A percentile compares a stretch with the other conserved stretches of the same genome.
phyloP scores from a whole-genome alignment of 2,113 vertebrate genomes.

The Perccottus glenii region DNA sequence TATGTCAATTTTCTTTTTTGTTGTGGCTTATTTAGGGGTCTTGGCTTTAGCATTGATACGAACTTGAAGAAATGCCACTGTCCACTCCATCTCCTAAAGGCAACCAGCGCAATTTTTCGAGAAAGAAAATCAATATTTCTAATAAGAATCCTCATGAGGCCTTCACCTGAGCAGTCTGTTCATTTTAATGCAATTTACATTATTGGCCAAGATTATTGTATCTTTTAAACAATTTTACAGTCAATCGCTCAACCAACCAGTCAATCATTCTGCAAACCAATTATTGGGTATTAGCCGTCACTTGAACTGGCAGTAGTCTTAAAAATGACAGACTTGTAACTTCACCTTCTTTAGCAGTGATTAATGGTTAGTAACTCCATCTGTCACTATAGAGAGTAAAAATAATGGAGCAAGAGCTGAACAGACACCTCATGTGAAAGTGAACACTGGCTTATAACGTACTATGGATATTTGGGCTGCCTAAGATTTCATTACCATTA shows the following conservation, averaged over 20 bases:
- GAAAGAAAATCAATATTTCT: slow-evolving; percentile 55
- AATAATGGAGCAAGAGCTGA: too few species aligned
- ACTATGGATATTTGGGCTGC: too few species aligned
- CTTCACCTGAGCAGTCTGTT: slow-evolving; percentile 21
- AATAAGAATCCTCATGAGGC: slow-evolving; percentile 34
- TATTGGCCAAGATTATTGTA: slow-evolving; percentile 5
- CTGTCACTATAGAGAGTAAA: too few species aligned
- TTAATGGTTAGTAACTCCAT: too few species aligned
- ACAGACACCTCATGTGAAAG: too few species aligned
- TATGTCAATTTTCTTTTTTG: slow-evolving; percentile 63
- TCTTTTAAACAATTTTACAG: slow-evolving; percentile 13
- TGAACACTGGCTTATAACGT: too few species aligned
- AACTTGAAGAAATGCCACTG: slow-evolving; percentile 18
- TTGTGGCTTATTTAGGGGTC: slow-evolving; percentile 49
- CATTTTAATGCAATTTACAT: slow-evolving; percentile 34
- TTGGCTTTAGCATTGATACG: slow-evolving; percentile 25
- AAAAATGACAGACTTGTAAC: too few species aligned
- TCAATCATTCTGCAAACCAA: slow-evolving; percentile 1
- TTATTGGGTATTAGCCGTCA: too few species aligned
- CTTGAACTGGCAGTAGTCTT: too few species aligned
- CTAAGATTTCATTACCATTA: too few species aligned
- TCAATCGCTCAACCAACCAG: background rate
- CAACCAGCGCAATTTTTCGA: slow-evolving; percentile 25
- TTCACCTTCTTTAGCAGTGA: too few species aligned
- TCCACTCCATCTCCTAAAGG: slow-evolving; percentile 17